Percentiles rank a stretch among this genome's conserved stretches.
Conservation (phyloP, 2,113 vertebrate genomes). For the Mormoops blainvillei region DNA sequence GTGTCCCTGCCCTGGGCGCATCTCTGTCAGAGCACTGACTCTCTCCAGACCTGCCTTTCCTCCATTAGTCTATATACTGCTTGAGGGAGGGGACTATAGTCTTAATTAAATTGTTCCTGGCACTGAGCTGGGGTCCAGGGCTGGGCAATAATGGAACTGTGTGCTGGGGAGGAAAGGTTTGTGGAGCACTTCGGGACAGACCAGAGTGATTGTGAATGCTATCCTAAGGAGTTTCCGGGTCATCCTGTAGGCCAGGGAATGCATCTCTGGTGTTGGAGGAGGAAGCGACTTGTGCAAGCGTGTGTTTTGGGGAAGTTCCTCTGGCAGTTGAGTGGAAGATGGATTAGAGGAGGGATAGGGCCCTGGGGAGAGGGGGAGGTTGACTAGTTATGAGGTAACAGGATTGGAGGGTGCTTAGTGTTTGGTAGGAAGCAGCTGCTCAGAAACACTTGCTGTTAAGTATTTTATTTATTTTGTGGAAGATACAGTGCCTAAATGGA, state of each 20-base stretch:
- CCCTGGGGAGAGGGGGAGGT: neutral
- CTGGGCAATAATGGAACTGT: neutral
- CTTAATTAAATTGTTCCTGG: neutral
- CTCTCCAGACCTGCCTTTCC: neutral
- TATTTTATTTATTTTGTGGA: neutral
- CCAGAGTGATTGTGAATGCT: neutral
- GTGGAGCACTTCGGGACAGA: neutral
- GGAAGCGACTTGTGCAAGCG: neutral
- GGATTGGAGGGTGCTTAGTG: neutral
- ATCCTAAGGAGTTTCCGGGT: neutral
- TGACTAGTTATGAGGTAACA: neutral
- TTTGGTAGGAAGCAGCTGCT: neutral
- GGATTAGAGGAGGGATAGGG: neutral
- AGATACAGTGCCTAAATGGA: neutral
- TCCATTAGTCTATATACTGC: neutral
- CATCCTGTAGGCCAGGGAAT: neutral
- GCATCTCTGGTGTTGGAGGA: neutral
- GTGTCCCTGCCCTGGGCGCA: neutral
- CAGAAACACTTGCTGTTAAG: neutral
- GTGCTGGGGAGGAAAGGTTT: neutral
- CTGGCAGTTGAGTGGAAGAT: neutral
- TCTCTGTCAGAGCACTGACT: neutral
- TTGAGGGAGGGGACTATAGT: neutral
- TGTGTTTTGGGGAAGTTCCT: neutral
- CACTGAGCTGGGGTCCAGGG: neutral